Conservation (phyloP, 92 coral and sea anemone species). For the Zoanthus sociatus region DNA sequence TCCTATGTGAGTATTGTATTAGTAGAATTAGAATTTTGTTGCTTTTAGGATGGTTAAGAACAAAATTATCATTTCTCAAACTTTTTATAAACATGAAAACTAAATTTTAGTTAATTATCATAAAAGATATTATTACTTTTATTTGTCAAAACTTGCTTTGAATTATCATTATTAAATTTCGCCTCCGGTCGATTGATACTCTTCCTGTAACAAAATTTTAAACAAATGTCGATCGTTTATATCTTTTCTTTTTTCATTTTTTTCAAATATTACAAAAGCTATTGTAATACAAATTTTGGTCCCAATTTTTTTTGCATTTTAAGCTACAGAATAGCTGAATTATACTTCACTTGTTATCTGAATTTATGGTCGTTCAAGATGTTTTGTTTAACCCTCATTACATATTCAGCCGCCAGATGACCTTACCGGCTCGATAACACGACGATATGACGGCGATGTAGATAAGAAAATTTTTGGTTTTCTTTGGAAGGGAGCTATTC, state of each 20-base stretch:
- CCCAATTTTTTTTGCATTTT: too few species aligned
- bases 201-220: too few species aligned
- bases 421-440: background rate
- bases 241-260: too few species aligned
- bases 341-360: background rate
- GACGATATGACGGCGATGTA: too few species aligned
- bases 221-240: too few species aligned
- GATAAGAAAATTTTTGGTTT: too few species aligned
- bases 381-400: background rate
- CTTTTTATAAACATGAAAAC: background rate
- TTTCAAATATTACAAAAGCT: too few species aligned
- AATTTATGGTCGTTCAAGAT: background rate
- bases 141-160: background rate
- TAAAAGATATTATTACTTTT: background rate
- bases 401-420: background rate
- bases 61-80: background rate
- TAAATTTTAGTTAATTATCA: background rate
- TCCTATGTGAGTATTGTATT: conserved; percentile 91
- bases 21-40: background rate
- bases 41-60: too few species aligned
- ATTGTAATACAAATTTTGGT: too few species aligned
- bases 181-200: too few species aligned
- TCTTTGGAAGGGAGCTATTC: too few species aligned
- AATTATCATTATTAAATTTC: too few species aligned
- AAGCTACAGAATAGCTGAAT: background rate